Evolutionary conservation across 2,797 vertebrate species (phyloP).

Genomic region (Chelmon rostratus): DNA sequence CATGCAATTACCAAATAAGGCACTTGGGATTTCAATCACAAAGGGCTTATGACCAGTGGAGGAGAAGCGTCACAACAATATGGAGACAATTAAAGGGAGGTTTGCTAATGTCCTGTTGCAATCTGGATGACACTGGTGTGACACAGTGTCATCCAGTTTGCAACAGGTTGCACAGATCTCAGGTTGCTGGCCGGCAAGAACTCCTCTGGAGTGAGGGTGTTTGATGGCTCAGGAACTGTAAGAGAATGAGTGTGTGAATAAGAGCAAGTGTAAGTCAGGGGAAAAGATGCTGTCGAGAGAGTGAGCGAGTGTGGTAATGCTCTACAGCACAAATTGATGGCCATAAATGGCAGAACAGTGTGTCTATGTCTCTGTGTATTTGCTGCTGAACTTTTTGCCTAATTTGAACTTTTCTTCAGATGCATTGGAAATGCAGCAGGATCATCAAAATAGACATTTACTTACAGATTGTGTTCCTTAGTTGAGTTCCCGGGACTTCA

Average conservation of each 20-base stretch:
- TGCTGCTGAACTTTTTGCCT: background rate
- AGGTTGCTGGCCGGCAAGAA: background rate
- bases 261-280: background rate
- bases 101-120: conserved; percentile 20
- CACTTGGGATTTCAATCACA: conserved; percentile 45
- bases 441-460: background rate
- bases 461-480: background rate
- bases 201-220: background rate
- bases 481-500: background rate
- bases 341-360: conserved; percentile 1
- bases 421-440: background rate
- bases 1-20: conserved; percentile 44
- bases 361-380: background rate
- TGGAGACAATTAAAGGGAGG: conserved; percentile 1
- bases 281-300: background rate
- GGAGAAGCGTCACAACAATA: conserved; percentile 42
- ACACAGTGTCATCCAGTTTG: no score
- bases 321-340: background rate
- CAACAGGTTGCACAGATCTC: conserved; percentile 21
- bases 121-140: conserved; percentile 26
- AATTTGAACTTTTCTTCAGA: background rate
- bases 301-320: background rate
- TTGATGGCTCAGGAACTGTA: background rate
- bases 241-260: background rate
- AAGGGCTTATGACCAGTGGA: conserved; percentile 35